A percentile compares a stretch with the other conserved stretches of the same genome.
These are phyloP conservation scores for Brachionus calyciflorus DNA, from an alignment of 1,140 invertebrate species.

Conservation along the genomic window DNA sequence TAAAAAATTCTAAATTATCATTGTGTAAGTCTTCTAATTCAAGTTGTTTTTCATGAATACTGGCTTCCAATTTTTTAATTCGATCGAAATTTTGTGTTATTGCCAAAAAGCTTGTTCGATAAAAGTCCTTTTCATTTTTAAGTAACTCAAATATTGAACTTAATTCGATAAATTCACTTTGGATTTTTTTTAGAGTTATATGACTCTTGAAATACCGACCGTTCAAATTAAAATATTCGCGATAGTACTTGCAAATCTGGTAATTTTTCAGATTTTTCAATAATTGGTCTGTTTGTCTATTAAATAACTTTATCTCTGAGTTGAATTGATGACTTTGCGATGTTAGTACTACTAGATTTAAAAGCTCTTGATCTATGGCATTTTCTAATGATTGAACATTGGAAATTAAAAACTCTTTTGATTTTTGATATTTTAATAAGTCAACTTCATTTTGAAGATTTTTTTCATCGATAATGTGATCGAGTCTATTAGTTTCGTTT, in stretches of 20 bases:
- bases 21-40: neutral
- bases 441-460: neutral
- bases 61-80: neutral
- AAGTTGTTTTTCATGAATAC: neutral
- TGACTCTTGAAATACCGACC: neutral
- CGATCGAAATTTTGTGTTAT: conserved; percentile 10
- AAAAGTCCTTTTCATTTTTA: conserved; percentile 21
- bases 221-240: neutral
- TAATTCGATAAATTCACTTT: neutral
- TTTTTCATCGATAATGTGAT: neutral
- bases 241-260: neutral
- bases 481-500: neutral
- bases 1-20: neutral
- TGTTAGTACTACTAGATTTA: neutral
- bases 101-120: conserved; percentile 4
- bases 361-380: neutral
- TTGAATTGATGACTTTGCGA: neutral
- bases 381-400: neutral
- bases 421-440: neutral
- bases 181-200: neutral
- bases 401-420: neutral
- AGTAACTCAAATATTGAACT: conserved; percentile 6
- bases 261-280: neutral
- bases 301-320: neutral
- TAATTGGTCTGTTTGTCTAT: neutral